Evolutionary conservation across 1,140 invertebrate genomes (phyloP).

Genomic region (Pseudomyrmex flavicornis): DNA sequence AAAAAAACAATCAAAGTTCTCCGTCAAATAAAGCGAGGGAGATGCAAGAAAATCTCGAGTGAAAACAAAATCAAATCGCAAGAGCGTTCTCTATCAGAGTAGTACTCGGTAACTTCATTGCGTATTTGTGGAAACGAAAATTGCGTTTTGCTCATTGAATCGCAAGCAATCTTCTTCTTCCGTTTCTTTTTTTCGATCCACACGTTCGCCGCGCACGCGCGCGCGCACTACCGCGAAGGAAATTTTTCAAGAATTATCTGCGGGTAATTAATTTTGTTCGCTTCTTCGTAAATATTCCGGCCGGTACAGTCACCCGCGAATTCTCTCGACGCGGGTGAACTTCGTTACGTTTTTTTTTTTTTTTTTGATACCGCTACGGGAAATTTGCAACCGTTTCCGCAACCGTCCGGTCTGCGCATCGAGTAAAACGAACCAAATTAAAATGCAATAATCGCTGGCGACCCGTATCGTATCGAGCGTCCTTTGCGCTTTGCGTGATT

Average conservation of each 20-base stretch:
- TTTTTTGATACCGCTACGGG: not conserved
- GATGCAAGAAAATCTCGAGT: slow-evolving; percentile 2
- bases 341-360: slow-evolving; percentile 47
- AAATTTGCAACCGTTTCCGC: slow-evolving; percentile 33
- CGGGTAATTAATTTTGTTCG: slow-evolving; percentile 47
- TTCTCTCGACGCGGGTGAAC: slow-evolving; percentile 32
- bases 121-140: slow-evolving; percentile 40
- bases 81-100: slow-evolving; percentile 18
- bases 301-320: slow-evolving; percentile 10
- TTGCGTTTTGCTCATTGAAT: slow-evolving; percentile 21
- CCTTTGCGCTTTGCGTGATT: not conserved
- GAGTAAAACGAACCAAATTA: slow-evolving; percentile 3
- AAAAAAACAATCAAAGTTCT: slow-evolving; percentile 4
- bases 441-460: slow-evolving; percentile 3
- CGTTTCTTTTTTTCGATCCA: not conserved
- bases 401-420: not conserved
- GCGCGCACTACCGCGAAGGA: not conserved
- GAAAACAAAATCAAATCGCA: slow-evolving; percentile 32
- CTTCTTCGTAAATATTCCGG: slow-evolving; percentile 45
- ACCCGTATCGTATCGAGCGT: not conserved
- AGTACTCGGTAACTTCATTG: slow-evolving; percentile 19
- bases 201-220: not conserved
- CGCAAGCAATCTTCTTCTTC: slow-evolving; percentile 20
- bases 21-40: slow-evolving; percentile 23
- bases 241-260: slow-evolving; percentile 39